Evolutionary conservation across 2,888 invertebrate species (phyloP).

Genomic region (Nineta flava): DNA sequence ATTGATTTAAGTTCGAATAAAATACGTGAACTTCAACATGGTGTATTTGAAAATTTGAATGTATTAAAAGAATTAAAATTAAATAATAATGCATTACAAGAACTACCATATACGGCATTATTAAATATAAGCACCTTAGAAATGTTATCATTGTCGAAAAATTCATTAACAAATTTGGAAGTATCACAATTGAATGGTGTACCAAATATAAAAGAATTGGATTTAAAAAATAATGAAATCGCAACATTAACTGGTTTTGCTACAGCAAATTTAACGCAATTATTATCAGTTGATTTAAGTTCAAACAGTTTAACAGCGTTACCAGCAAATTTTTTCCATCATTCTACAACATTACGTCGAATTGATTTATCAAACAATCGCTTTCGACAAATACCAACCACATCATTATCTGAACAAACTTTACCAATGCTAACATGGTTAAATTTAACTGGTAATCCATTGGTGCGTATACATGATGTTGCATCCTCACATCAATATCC

Average conservation of each 20-base stretch:
- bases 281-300: slow-evolving; percentile 59
- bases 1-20: slow-evolving; percentile 58
- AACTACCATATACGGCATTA: slow-evolving; percentile 64
- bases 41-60: slow-evolving; percentile 56
- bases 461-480: slow-evolving; percentile 57
- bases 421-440: slow-evolving; percentile 56
- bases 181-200: slow-evolving; percentile 62
- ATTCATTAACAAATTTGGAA: slow-evolving; percentile 53
- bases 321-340: slow-evolving; percentile 66
- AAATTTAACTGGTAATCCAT: slow-evolving; percentile 70
- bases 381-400: slow-evolving; percentile 62
- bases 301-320: slow-evolving; percentile 58
- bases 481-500: slow-evolving; percentile 55
- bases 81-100: slow-evolving; percentile 53
- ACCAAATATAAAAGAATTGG: slow-evolving; percentile 54
- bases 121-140: slow-evolving; percentile 62
- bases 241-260: slow-evolving; percentile 61
- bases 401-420: slow-evolving; percentile 57
- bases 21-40: slow-evolving; percentile 48
- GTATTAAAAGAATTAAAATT: slow-evolving; percentile 62
- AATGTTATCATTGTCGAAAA: slow-evolving; percentile 48
- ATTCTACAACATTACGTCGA: slow-evolving; percentile 51
- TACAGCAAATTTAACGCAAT: slow-evolving; percentile 54
- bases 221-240: slow-evolving; percentile 59
- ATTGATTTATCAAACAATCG: slow-evolving; percentile 66